Evolutionary conservation across 2,888 invertebrate genomes (phyloP), one percentile per base, ranked within the genome.

Genomic region (Pandemis cinnamomeana): DNA sequence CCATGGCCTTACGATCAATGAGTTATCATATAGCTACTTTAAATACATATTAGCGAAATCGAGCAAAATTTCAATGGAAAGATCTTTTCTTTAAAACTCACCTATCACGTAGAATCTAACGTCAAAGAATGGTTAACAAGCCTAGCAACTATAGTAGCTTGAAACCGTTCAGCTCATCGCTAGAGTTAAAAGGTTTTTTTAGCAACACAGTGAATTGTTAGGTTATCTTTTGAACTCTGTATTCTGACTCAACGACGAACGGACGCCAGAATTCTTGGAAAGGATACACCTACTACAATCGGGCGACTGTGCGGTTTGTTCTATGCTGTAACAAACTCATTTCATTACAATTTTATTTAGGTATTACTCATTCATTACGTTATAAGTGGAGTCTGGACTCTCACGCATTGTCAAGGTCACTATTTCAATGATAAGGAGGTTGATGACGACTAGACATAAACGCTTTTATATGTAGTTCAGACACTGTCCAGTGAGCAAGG

Each of bases 161-260:
- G 15, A 42, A 11, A 11, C 48, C 13, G 27, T 13, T 36, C 13
- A 20, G 5, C 41, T 53, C 7, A 10, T 51, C 51, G 15, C 13
- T 11, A 44, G 13, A n/a, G n/a, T 41, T 36, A n/a, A 53, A 41
- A 51, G 36, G 20, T 42, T 36, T 51, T 41, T 53, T 41, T 53
- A 53, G 41, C 41, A 20, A 44, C 20, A 44, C 44, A 63, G 41
- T 67, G n/a, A 70, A 58, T 55, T 20, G 70, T 42, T 51, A 41
- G 13, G 48, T 70, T 70, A 62, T 68, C 70, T 13, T 55, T 48
- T 71, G 75, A 74, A 67, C 68, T 48, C 13, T 82, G 81, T 78
- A 80, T 83, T 79, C 67, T 80, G 80, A 80, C 67, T 73, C 71
- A 68, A 69, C 55, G 63, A 27, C 62, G 20, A 58, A 36, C 77